Base-by-base conservation (phyloP, 2,113 vertebrate genomes). In the Entosphenus tridentatus region DNA sequence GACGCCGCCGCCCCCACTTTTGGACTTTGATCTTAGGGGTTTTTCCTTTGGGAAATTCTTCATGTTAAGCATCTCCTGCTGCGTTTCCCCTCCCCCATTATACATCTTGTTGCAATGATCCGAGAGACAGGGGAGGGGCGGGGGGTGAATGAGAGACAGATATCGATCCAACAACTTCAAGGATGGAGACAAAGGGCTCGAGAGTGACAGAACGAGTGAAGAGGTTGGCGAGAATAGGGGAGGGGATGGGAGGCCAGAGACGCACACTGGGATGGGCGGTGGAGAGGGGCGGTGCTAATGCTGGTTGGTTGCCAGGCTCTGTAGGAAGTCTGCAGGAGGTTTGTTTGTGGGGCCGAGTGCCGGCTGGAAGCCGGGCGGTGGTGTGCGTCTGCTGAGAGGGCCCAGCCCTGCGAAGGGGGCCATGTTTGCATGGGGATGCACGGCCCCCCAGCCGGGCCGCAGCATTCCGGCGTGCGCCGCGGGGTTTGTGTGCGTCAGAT, bases 271-370 rank as follows among this genome's bases (percentile, higher is more conserved):
- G 21, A 65, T 65, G 62, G 62, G n/a, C 10, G 10, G 62, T n/a
- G 10, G 10, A 65, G 8, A 21, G 21, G 18, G 21, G 21, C n/a
- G 8, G 13, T 65, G n/a, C 21, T 16, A 21, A n/a, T 21, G 21
- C n/a, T n/a, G 21, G 21, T 65, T 16, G 62, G 62, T 21, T 16
- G 62, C 62, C n/a, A 65, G 62, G 77, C 87, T 96, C 87, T 96
- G 90, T 93, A 97, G 82, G 85, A 96, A 84, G 85, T 98, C 92
- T 89, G 93, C 89, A 81, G 87, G 81, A 74, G 85, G 83, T 87
- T 96, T 95, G 82, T 82, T 88, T 75, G 87, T 85, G 78, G 88
- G 87, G 90, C 91, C 95, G 88, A 98, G 95, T 80, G 91, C 85
- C 75, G 88, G 89, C 84, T 95, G 93, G 78, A 96, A 96, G 78